These are phyloP conservation scores for Helobdella robusta DNA, from an alignment of 2,888 invertebrate genomes.

Conservation along the genomic window DNA sequence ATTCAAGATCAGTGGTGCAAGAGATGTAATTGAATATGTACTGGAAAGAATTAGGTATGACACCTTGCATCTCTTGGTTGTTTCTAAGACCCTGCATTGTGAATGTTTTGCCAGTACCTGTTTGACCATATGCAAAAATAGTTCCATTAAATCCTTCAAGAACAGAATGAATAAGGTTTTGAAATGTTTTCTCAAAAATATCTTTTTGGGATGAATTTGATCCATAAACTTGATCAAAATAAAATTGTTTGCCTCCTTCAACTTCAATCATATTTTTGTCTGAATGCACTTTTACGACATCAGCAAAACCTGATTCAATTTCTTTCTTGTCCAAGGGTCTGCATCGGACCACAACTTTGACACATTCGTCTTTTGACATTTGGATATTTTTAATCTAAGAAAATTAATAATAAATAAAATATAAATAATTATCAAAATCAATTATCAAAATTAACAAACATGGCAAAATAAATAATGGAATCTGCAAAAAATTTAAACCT, in stretches of 20 bases:
- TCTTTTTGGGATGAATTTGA: conserved; percentile 76
- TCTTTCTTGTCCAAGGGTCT: conserved; percentile 87
- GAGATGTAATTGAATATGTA: conserved; percentile 93
- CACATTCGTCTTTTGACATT: conserved; percentile 62
- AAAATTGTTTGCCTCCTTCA: conserved; percentile 73
- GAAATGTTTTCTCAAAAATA: conserved; percentile 88
- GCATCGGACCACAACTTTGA: conserved; percentile 92
- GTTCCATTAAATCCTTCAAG: conserved; percentile 96
- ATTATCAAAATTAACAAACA: too few species aligned
- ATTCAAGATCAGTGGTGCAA: conserved; percentile 81
- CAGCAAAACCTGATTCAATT: conserved; percentile 61
- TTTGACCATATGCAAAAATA: conserved; percentile 98
- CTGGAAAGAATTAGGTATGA: conserved; percentile 90
- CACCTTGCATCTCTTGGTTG: conserved; percentile 65
- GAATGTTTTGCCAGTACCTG: conserved; percentile 78
- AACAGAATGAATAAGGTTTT: conserved; percentile 85
- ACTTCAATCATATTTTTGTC: conserved; percentile 83
- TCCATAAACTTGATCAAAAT: conserved; percentile 95
- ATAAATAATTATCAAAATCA: too few species aligned
- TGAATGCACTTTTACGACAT: conserved; percentile 70
- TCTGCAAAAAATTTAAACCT: too few species aligned
- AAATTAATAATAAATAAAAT: too few species aligned
- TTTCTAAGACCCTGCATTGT: conserved; percentile 62
- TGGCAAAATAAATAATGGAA: too few species aligned
- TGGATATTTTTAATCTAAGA: too few species aligned